Conservation (phyloP, 2,113 vertebrate species). For the Lipophrys pholis region DNA sequence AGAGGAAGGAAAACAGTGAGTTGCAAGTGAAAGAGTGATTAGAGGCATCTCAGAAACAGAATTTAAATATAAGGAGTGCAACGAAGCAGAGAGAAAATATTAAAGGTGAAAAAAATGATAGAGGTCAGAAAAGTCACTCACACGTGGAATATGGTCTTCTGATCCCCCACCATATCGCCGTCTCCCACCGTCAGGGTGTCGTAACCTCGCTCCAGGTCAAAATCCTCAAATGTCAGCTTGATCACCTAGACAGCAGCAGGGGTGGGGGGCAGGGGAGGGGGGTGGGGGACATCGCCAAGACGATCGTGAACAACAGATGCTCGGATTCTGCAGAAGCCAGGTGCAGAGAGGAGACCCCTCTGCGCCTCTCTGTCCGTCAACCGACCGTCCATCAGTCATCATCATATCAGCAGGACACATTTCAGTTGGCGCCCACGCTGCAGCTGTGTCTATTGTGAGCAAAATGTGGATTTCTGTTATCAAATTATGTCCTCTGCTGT, state of each 20-base stretch:
- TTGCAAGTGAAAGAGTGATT: no score
- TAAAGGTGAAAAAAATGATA: slow-evolving; percentile 7
- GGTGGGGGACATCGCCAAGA: slow-evolving; percentile 31
- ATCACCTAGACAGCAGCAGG: slow-evolving; percentile 88
- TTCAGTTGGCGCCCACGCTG: not conserved
- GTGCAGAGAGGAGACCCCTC: slow-evolving; percentile 46
- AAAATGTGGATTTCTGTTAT: not conserved
- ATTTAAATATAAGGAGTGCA: slow-evolving; percentile 12
- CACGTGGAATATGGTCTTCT: slow-evolving; percentile 97
- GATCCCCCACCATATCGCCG: slow-evolving; percentile 93
- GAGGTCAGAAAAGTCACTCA: slow-evolving; percentile 84
- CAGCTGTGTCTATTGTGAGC: not conserved
- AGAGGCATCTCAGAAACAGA: not conserved
- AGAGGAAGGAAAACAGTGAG: slow-evolving; percentile 7
- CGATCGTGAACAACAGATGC: slow-evolving; percentile 43
- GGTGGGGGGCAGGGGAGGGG: not conserved
- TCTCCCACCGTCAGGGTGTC: slow-evolving; percentile 97
- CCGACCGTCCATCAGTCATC: slow-evolving; percentile 24
- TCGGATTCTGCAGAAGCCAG: slow-evolving; percentile 22
- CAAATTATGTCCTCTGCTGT: not conserved
- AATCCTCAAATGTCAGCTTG: slow-evolving; percentile 97
- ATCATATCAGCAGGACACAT: slow-evolving; percentile 8
- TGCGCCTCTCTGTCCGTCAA: slow-evolving; percentile 33
- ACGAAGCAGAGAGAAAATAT: slow-evolving; percentile 28
- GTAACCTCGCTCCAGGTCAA: slow-evolving; percentile 98